A percentile compares a stretch with the other conserved stretches of the same genome.
Evolutionary conservation across 2,888 invertebrate species (phyloP).

Genomic region (Bellardia bayeri): DNA sequence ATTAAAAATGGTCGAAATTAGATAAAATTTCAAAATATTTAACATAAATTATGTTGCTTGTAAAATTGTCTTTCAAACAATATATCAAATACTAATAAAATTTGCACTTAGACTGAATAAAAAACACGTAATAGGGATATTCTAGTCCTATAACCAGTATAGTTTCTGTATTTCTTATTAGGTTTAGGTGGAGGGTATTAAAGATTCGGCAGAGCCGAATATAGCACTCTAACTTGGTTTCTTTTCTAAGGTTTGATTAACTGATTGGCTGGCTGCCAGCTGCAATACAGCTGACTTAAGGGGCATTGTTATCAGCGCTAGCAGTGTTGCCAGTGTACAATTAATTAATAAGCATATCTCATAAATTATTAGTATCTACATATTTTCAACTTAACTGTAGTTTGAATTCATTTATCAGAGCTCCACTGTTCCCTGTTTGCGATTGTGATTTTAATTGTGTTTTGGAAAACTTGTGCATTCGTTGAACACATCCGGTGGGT

Average conservation of each 20-base stretch:
- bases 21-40: too few relatives aligned
- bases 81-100: too few relatives aligned
- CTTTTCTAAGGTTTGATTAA: background rate
- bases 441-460: slow-evolving; percentile 28
- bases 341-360: background rate
- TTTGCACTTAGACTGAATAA: too few relatives aligned
- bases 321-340: background rate
- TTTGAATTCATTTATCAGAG: background rate
- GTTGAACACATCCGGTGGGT: slow-evolving; percentile 52
- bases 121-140: too few relatives aligned
- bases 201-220: too few relatives aligned
- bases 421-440: slow-evolving; percentile 29
- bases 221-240: background rate
- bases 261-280: background rate
- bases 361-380: background rate
- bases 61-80: too few relatives aligned
- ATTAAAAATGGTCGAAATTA: too few relatives aligned
- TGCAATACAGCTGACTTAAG: background rate
- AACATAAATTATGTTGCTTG: too few relatives aligned
- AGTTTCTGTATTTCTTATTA: too few relatives aligned
- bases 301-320: slow-evolving; percentile 6
- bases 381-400: background rate
- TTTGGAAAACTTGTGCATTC: slow-evolving; percentile 35
- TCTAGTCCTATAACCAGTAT: too few relatives aligned
- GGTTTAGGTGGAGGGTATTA: too few relatives aligned